Base-by-base conservation (phyloP, 2,888 invertebrate genomes). In the Andrena trimmerana region DNA sequence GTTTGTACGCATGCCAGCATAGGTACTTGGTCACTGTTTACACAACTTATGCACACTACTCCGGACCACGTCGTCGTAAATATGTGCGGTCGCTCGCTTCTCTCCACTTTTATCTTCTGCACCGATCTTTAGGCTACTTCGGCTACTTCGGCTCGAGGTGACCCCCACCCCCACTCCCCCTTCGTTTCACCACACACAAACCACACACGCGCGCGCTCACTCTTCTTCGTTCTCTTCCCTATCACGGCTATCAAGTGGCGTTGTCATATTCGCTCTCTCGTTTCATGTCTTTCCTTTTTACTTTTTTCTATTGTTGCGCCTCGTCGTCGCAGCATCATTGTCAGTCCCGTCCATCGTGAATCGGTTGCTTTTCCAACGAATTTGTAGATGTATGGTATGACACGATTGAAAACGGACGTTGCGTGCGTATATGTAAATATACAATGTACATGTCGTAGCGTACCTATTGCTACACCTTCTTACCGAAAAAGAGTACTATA, bases 101-200 rank as follows among this genome's bases (percentile, higher is more conserved):
- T 65, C 78, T 67, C 78, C 54, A 71, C 66, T 48, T 33, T 71
- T 66, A 50, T 78, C 24, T 42, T 66, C 31, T 71, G 66, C 78
- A 13, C 52, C 27, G 24, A 42, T 66, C 42, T 42, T 70, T 70
- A 42, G 52, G 70, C 60, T 60, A 42, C 42, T 42, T 42, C 42
- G 42, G 42, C 42, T 42, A 60, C 66, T 76, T 50, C 42, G 36
- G 31, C 48, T 80, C 52, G 42, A 52, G 48, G 20, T 48, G 48
- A 72, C 48, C 78, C 78, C 70, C 70, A 66, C 66, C 42, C 29
- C 52, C 62, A 33, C 33, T 29, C 36, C 36, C 33, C 24, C 57
- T 52, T 52, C 65, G 66, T 42, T 42, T 67, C 73, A 52, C 29
- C 27, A 4, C 42, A 42, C 42, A 42, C 42, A 42, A 4, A 5